These are phyloP conservation scores for Pyrgus malvae DNA, from an alignment of 2,888 invertebrate genomes.

Conservation along the genomic window DNA sequence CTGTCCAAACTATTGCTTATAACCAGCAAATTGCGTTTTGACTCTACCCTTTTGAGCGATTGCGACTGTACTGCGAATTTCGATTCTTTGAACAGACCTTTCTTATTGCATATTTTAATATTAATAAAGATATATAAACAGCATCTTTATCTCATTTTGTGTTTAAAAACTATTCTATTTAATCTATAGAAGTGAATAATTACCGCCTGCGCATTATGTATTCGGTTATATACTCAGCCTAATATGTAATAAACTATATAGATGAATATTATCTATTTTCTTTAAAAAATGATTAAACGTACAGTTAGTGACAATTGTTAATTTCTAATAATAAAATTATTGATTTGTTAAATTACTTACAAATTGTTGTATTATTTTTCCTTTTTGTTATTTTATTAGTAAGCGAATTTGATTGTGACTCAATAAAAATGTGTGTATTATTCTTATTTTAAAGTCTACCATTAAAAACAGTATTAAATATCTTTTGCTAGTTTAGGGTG, in stretches of 20 bases:
- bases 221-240: slow-evolving; percentile 63
- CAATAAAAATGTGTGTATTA: too few species aligned
- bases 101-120: slow-evolving; percentile 52
- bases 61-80: background rate
- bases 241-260: slow-evolving; percentile 53
- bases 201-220: slow-evolving; percentile 66
- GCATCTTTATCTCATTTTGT: slow-evolving; percentile 52
- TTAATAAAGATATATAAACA: slow-evolving; percentile 48
- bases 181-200: slow-evolving; percentile 58
- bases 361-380: slow-evolving; percentile 48
- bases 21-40: slow-evolving; percentile 24
- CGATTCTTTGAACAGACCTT: slow-evolving; percentile 27
- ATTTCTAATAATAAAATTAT: slow-evolving; percentile 72
- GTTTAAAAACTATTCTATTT: slow-evolving; percentile 55
- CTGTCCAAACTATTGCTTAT: slow-evolving; percentile 21
- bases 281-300: slow-evolving; percentile 61
- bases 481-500: too few species aligned
- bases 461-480: too few species aligned
- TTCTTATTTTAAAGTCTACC: too few species aligned
- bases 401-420: too few species aligned
- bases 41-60: background rate
- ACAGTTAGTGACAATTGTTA: slow-evolving; percentile 67
- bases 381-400: background rate
- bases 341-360: slow-evolving; percentile 70
- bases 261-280: slow-evolving; percentile 62